phyloP scores from a whole-genome alignment of 30 jellyfish, hydroid and myxozoan genomes.

The Mastigias papua region DNA sequence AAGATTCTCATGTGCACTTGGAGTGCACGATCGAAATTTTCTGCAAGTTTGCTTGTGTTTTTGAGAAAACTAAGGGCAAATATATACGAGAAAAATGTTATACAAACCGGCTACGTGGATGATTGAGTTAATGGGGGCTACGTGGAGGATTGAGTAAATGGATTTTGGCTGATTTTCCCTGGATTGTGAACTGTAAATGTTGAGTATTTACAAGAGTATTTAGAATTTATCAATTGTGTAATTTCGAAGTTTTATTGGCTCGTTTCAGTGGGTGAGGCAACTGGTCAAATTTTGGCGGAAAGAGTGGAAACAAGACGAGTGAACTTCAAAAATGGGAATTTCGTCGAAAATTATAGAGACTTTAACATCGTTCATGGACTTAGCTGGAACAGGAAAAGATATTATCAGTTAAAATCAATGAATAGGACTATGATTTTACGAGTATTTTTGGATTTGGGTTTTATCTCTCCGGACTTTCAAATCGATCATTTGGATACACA shows the following conservation, averaged over 20 bases:
- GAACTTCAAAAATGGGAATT: slow-evolving; percentile 26
- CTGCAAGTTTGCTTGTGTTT: no score
- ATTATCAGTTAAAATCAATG: slow-evolving; percentile 20
- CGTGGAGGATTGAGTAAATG: no score
- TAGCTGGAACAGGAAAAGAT: slow-evolving; percentile 12
- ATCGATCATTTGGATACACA: slow-evolving; percentile 39
- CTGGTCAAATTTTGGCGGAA: slow-evolving; percentile 13
- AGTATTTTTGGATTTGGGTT: slow-evolving; percentile 22
- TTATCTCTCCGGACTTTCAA: slow-evolving; percentile 69
- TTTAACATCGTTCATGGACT: neutral
- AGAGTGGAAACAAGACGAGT: slow-evolving; percentile 55
- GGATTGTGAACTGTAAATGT: no score
- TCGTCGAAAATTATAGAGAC: neutral
- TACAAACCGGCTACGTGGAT: no score
- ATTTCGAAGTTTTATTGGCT: neutral
- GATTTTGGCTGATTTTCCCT: no score
- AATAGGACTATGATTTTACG: slow-evolving; percentile 9
- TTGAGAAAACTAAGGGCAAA: no score
- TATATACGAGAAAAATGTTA: no score
- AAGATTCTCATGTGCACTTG: neutral
- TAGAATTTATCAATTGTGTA: no score
- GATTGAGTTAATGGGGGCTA: no score
- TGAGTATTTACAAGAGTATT: no score
- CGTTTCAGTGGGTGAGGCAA: neutral
- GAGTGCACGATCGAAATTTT: neutral